Conservation (phyloP, 2,888 invertebrate genomes). For the Hyppa rectilinea region DNA sequence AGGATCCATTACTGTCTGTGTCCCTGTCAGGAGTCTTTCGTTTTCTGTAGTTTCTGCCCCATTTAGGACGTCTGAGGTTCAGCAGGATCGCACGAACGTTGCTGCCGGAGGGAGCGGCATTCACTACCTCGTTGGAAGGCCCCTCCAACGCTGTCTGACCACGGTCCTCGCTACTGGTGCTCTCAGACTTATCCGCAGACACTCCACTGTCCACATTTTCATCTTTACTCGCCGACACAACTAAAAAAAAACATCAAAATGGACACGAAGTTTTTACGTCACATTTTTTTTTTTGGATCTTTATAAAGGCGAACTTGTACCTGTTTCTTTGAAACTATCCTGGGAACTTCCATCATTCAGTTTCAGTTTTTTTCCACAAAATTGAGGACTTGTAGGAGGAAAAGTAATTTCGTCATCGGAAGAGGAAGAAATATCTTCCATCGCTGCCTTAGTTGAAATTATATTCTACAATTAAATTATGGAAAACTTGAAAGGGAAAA, state of each 20-base stretch:
- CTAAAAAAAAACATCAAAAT: constrained; percentile 75
- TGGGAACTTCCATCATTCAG: constrained; percentile 88
- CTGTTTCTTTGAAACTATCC: constrained; percentile 82
- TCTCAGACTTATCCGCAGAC: constrained; percentile 87
- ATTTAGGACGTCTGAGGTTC: constrained; percentile 79
- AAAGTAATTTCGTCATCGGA: constrained; percentile 85
- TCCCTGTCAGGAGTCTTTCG: constrained; percentile 84
- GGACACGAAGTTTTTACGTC: constrained; percentile 73
- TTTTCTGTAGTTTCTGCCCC: constrained; percentile 83
- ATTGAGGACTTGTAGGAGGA: constrained; percentile 77
- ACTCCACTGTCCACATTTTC: constrained; percentile 88
- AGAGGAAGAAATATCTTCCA: constrained; percentile 83
- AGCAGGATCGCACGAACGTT: constrained; percentile 81
- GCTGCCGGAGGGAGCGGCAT: constrained; percentile 82
- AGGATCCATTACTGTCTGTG: constrained; percentile 81
- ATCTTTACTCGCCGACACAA: constrained; percentile 76
- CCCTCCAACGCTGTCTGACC: constrained; percentile 72
- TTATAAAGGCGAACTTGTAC: constrained; percentile 69
- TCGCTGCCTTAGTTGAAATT: constrained; percentile 72
- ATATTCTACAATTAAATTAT: constrained; percentile 55
- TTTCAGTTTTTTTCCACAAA: constrained; percentile 85
- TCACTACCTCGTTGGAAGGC: constrained; percentile 82
- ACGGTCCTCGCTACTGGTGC: constrained; percentile 84
- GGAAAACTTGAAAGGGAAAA: constrained; percentile 39
- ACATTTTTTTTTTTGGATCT: constrained; percentile 59